Evolutionary conservation across 2,113 vertebrate species (phyloP).

Genomic region (Panurus biarmicus): DNA sequence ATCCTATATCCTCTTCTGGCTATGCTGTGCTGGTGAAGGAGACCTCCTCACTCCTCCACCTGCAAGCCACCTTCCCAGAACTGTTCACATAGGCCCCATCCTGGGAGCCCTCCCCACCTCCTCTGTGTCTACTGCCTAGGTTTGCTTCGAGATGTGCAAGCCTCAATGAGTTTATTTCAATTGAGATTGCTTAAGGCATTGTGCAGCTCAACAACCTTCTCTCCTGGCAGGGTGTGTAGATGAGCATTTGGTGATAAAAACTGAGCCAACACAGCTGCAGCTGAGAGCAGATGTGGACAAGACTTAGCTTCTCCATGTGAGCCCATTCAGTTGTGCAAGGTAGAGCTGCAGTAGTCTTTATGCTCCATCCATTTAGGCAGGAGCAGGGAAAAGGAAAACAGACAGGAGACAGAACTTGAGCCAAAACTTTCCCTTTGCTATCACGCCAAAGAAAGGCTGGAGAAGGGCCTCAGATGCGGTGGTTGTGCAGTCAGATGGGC

Average conservation of each 20-base stretch:
- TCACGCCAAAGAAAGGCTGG: neutral
- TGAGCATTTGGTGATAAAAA: neutral
- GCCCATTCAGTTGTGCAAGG: neutral
- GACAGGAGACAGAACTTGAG: neutral
- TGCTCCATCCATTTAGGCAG: neutral
- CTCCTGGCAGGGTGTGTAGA: neutral
- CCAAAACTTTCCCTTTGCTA: neutral
- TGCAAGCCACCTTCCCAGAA: neutral
- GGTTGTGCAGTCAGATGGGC: neutral
- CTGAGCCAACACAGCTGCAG: conserved; percentile 9
- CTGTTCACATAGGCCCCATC: neutral
- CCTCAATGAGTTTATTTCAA: neutral
- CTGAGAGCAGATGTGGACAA: neutral
- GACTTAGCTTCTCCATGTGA: neutral
- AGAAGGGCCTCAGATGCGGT: neutral
- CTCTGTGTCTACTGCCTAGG: neutral
- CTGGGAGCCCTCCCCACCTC: neutral
- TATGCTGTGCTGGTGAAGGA: neutral
- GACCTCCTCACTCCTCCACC: neutral
- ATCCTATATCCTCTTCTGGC: neutral
- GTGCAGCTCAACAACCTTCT: neutral
- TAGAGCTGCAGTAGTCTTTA: neutral
- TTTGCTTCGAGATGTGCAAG: neutral
- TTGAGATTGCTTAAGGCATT: neutral
- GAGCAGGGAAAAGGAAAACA: neutral